These are phyloP conservation scores for Coronaproctus castanopsis DNA, from an alignment of 2,888 invertebrate species.

Conservation along the genomic window DNA sequence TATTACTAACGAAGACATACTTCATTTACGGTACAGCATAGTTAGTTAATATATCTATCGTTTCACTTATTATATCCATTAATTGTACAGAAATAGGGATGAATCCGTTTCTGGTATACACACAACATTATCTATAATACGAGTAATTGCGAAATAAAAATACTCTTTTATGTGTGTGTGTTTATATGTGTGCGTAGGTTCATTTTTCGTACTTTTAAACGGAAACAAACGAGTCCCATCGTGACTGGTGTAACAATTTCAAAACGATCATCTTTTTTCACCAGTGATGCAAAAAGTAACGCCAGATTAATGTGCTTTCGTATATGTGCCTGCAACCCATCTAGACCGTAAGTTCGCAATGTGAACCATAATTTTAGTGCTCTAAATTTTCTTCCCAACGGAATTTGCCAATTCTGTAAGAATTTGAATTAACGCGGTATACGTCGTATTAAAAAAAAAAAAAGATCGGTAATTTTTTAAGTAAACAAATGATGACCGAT, in stretches of 20 bases:
- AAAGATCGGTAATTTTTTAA: neutral
- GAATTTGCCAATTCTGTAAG: conserved; percentile 67
- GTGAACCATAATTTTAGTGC: conserved; percentile 89
- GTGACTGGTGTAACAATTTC: conserved; percentile 49
- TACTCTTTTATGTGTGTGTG: neutral
- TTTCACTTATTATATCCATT: too few species aligned
- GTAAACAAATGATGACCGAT: neutral
- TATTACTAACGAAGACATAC: too few species aligned
- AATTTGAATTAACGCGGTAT: neutral
- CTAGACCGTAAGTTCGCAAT: conserved; percentile 57
- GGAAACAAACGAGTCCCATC: conserved; percentile 76
- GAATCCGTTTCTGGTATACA: neutral
- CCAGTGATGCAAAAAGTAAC: conserved; percentile 49
- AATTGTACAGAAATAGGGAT: too few species aligned
- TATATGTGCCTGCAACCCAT: conserved; percentile 56
- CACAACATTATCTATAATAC: neutral
- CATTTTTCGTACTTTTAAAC: conserved; percentile 49
- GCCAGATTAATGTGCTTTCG: conserved; percentile 55
- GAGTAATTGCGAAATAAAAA: neutral
- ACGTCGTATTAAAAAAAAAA: neutral
- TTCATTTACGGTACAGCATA: too few species aligned
- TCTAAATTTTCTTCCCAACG: conserved; percentile 67
- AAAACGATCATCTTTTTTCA: conserved; percentile 51
- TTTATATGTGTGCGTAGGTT: neutral
- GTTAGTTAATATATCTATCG: too few species aligned